phyloP scores from a whole-genome alignment of 92 coral and sea anemone genomes.

The Epizoanthus rinbou region DNA sequence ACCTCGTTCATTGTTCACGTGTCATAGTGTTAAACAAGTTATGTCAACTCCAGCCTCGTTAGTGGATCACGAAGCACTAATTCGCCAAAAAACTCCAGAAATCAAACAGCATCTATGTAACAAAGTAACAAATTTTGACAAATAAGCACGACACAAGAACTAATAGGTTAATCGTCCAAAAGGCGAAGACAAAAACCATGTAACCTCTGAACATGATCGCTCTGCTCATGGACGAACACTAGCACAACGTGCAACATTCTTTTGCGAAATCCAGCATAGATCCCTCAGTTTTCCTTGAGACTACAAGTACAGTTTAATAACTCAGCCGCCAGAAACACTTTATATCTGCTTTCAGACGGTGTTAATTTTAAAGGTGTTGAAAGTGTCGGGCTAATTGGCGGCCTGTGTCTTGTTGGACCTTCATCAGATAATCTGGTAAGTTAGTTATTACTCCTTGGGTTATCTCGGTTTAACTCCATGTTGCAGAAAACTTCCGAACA shows the following conservation, averaged over 20 bases:
- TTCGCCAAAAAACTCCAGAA: background rate
- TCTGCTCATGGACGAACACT: background rate
- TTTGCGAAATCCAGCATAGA: conserved; percentile 9
- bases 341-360: conserved; percentile 13
- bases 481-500: background rate
- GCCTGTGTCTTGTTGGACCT: conserved; percentile 19
- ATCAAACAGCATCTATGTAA: background rate
- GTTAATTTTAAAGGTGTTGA: conserved; percentile 35
- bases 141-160: background rate
- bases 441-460: conserved; percentile 4
- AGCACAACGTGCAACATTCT: background rate
- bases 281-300: background rate
- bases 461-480: conserved; percentile 28
- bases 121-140: background rate
- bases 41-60: conserved; percentile 1
- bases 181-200: background rate
- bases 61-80: conserved; percentile 3
- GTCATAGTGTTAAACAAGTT: conserved; percentile 12
- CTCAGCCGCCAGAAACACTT: conserved; percentile 20
- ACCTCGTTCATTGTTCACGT: conserved; percentile 23
- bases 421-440: conserved; percentile 45
- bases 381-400: conserved; percentile 34
- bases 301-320: conserved; percentile 11
- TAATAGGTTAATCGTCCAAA: background rate
- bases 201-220: background rate